Conservation (phyloP, 2,888 invertebrate genomes). For the Amphimallon solstitiale region DNA sequence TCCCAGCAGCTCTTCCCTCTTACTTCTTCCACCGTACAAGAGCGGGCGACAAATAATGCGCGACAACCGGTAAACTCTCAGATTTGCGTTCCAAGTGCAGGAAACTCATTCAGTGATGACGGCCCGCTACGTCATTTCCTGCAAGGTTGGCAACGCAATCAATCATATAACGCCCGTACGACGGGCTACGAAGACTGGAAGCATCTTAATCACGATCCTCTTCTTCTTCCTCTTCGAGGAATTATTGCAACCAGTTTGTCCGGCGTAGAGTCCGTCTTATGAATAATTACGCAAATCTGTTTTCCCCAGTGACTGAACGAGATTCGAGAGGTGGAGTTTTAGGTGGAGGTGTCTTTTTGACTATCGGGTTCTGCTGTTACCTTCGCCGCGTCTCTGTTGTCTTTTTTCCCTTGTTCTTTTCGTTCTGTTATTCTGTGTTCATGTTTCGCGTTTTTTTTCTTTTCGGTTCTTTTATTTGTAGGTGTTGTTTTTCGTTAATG, state of each 20-base stretch:
- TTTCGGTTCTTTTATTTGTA: too few species aligned
- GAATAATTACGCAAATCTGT: slow-evolving; percentile 26
- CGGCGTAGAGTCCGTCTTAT: not conserved
- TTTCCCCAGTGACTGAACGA: not conserved
- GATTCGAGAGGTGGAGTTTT: slow-evolving; percentile 12
- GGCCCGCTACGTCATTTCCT: slow-evolving; percentile 49
- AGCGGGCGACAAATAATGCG: not conserved
- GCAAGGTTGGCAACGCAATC: slow-evolving; percentile 54
- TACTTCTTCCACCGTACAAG: not conserved
- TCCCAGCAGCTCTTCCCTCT: not conserved
- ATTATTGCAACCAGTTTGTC: slow-evolving; percentile 22
- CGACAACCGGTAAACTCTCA: not conserved
- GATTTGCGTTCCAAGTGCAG: not conserved
- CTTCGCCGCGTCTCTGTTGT: not conserved
- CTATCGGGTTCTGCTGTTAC: too few species aligned
- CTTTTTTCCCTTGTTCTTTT: too few species aligned
- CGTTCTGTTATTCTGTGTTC: too few species aligned
- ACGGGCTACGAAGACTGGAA: slow-evolving; percentile 5
- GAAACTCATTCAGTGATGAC: not conserved
- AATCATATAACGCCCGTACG: slow-evolving; percentile 46
- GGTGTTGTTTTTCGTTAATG: too few species aligned
- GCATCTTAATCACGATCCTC: slow-evolving; percentile 24
- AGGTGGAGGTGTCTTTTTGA: not conserved
- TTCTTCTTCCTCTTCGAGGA: too few species aligned
- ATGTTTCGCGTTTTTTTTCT: too few species aligned